Evolutionary conservation across 2,888 invertebrate genomes (phyloP).

Genomic region (Phengaris arion): DNA sequence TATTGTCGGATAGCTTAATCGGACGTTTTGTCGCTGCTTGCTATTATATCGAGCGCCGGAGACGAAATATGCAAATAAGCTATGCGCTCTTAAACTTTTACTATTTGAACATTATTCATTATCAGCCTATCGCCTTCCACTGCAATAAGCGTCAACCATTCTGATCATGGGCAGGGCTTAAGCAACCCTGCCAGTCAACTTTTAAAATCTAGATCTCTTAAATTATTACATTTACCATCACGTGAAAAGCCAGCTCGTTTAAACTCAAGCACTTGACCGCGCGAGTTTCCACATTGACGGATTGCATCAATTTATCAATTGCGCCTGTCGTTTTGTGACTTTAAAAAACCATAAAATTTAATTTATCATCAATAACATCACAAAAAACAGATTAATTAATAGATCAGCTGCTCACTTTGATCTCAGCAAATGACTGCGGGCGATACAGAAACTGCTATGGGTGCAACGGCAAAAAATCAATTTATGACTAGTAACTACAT

Average conservation of each 20-base stretch:
- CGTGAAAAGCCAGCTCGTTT: neutral
- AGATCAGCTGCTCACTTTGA: slow-evolving; percentile 25
- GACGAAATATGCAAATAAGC: too few relatives aligned
- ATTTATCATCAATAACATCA: slow-evolving; percentile 28
- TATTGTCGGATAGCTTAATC: too few relatives aligned
- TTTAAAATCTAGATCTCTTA: too few relatives aligned
- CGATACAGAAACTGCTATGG: neutral
- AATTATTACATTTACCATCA: neutral
- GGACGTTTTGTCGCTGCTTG: too few relatives aligned
- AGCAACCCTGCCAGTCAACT: too few relatives aligned
- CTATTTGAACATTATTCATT: too few relatives aligned
- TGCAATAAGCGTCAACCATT: too few relatives aligned
- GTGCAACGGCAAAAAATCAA: neutral
- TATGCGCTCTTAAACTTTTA: too few relatives aligned
- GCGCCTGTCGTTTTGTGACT: slow-evolving; percentile 24
- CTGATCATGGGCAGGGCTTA: too few relatives aligned
- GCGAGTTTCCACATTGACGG: slow-evolving; percentile 23
- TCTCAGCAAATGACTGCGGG: neutral
- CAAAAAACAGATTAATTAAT: slow-evolving; percentile 27
- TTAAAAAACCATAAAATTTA: slow-evolving; percentile 29
- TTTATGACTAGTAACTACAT: neutral
- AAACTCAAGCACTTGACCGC: neutral
- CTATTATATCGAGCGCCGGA: too few relatives aligned
- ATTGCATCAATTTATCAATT: slow-evolving; percentile 30
- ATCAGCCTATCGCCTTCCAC: too few relatives aligned